Conservation (phyloP, 2,888 invertebrate species). For the Eupithecia centaureata region DNA sequence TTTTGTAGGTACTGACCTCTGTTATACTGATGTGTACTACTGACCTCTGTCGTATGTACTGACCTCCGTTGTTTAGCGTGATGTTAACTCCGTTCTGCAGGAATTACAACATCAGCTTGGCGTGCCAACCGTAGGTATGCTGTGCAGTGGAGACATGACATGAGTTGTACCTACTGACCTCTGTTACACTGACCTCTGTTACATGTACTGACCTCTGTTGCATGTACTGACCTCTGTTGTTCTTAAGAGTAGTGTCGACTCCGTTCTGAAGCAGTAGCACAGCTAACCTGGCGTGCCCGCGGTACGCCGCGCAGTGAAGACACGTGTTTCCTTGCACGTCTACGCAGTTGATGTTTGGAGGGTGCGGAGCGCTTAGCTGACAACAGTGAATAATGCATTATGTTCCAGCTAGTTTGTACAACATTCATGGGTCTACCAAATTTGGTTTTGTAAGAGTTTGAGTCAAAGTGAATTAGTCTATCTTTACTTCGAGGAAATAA, state of each 20-base stretch:
- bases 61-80: conserved; percentile 82
- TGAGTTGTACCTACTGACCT: not conserved
- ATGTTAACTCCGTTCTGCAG: conserved; percentile 87
- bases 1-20: conserved; percentile 69
- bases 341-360: conserved; percentile 86
- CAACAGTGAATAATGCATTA: not conserved
- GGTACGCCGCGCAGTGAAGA: conserved; percentile 86
- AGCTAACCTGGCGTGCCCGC: conserved; percentile 86
- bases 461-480: too few species aligned
- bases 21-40: not conserved
- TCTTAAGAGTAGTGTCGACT: conserved; percentile 85
- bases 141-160: too few species aligned
- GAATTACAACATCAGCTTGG: too few species aligned
- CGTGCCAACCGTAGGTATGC: too few species aligned
- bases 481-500: too few species aligned
- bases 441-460: too few species aligned
- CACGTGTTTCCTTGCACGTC: conserved; percentile 87
- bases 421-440: too few species aligned
- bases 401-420: not conserved
- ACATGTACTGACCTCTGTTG: not conserved
- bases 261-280: conserved; percentile 87
- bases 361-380: conserved; percentile 82
- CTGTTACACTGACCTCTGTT: not conserved
- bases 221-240: conserved; percentile 79
- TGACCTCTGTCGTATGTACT: not conserved